Base-by-base conservation (phyloP, 1,140 invertebrate genomes). In the Drosophila kikkawai region DNA sequence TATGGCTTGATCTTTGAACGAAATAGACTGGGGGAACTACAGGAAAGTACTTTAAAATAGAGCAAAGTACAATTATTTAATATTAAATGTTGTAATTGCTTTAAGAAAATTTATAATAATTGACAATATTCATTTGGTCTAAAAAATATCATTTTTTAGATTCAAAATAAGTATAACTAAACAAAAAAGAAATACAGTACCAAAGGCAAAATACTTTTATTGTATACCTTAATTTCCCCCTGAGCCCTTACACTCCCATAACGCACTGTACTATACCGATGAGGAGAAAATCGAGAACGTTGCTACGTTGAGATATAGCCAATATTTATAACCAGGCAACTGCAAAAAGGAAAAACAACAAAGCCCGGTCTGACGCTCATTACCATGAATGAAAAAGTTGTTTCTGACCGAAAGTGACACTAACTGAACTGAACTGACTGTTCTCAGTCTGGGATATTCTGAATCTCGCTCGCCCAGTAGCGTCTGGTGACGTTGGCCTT, bases 351-450 rank as follows among this genome's bases (percentile, higher is more conserved):
- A 50, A 19, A 13, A 67, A 67, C 44, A 67, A 44, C 63, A 61
- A 44, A 19, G 9, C 42, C 36, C 19, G 58, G 50, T 36, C 26
- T 47, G 15, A 56, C 39, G n/a, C 63, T 71, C 69, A 84, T 84
- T 80, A 79, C 69, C 78, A 88, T 90, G 83, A 87, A 87, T 87
- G 83, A 77, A 80, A 47, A 80, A 79, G 70, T 42, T 29, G 68
- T 15, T 63, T 73, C 11, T 19, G 69, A 19, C 51, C 36, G 85
- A 76, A 77, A 68, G 75, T 77, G 75, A 77, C 36, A 56, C 53
- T 56, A 56, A 56, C 53, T 39, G 19, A 56, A 56, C 53, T 39
- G 19, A 56, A 26, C 53, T 6, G 34, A 56, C 60, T 73, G 61
- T 78, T 63, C 67, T 79, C 66, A 65, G 47, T 65, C 44, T 34